Conservation (phyloP, 2,113 vertebrate species). For the Prinia subflava region DNA sequence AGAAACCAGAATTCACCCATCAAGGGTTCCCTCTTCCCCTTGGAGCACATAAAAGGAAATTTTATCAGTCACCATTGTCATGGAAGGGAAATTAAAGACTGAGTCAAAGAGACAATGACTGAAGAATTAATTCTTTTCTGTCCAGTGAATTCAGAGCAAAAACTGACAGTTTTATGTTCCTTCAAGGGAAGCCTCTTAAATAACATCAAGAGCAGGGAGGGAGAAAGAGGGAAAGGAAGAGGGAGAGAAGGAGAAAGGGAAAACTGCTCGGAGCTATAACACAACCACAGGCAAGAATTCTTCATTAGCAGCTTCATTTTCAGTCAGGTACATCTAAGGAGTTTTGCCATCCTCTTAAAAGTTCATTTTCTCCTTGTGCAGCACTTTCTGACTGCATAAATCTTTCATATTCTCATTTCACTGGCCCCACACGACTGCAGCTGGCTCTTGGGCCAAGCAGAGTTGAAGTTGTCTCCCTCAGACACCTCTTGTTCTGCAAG, state of each 20-base stretch:
- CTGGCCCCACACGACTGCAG: background rate
- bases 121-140: background rate
- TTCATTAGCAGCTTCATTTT: background rate
- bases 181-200: background rate
- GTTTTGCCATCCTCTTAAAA: background rate
- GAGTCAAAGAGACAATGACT: background rate
- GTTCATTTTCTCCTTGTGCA: background rate
- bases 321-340: background rate
- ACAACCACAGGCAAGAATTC: background rate
- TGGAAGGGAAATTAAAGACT: background rate
- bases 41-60: background rate
- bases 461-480: background rate
- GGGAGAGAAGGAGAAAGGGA: background rate
- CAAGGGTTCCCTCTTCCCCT: background rate
- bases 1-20: background rate
- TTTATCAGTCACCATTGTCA: background rate
- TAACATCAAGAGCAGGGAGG: background rate
- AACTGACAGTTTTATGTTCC: background rate
- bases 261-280: background rate
- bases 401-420: background rate
- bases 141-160: background rate
- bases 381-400: background rate
- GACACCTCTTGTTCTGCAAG: background rate
- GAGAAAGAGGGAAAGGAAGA: background rate
- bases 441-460: background rate